Base-by-base conservation (phyloP, 2,888 invertebrate genomes). In the Mythimna loreyi region DNA sequence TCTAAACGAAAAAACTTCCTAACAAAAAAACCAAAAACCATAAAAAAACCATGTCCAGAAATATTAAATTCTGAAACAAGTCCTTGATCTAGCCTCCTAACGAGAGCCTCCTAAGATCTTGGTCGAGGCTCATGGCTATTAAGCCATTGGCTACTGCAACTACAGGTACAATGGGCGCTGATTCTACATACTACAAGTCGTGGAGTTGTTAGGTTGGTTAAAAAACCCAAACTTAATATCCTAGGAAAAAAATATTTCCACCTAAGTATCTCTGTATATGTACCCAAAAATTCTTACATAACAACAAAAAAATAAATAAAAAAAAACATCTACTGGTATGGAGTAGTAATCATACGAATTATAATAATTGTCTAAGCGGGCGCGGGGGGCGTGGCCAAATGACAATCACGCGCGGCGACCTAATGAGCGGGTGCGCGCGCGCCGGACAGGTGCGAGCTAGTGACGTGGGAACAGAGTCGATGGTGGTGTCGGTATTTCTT, bases 331-430 rank as follows among this genome's bases (percentile, higher is more conserved):
- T 66, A 66, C 60, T 69, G 71, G 83, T 84, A 65, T 75, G 86
- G 78, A 72, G 86, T 80, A 82, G 90, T 94, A 94, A 94, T 94
- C 88, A 94, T 93, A 94, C 88, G 91, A 93, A 95, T 95, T 94
- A 95, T 89, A 90, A 94, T 94, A 93, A 94, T 94, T 93, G 92
- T 92, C 89, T 91, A 89, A 91, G 91, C 89, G 86, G 87, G 90
- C 84, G 81, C 78, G 72, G 81, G 82, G 89, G 95, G 95, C 94
- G 95, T 85, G 89, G 90, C 88, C 92, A 92, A 92, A 93, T 94
- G 95, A 96, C 95, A 96, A 95, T 95, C 95, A 95, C 93, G 94
- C 91, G 93, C 91, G 69, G 92, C 87, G 91, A 89, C 89, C 85
- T 94, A 95, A 95, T 94, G 93, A 94, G 86, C 92, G 94, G 95